Conservation (phyloP, 2,797 vertebrate genomes). For the Tachyglossus aculeatus region DNA sequence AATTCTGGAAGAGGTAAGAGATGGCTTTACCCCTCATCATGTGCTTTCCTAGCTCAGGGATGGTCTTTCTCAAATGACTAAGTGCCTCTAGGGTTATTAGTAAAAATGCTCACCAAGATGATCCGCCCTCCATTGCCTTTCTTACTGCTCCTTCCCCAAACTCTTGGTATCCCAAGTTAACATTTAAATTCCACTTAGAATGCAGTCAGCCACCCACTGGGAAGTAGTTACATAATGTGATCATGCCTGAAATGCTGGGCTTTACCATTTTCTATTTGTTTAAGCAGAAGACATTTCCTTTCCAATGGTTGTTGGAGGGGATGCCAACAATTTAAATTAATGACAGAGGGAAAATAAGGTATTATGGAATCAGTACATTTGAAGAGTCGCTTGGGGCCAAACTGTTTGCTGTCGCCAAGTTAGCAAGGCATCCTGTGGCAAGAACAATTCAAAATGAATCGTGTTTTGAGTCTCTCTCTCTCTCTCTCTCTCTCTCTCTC, state of each 20-base stretch:
- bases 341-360: background rate
- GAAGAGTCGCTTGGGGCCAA: background rate
- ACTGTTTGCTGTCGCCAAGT: background rate
- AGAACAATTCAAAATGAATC: background rate
- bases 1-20: background rate
- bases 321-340: background rate
- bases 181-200: no score
- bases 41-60: background rate
- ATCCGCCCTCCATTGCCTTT: no score
- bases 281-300: slow-evolving; percentile 7
- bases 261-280: background rate
- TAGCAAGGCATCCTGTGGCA: background rate
- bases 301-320: background rate
- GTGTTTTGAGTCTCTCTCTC: no score
- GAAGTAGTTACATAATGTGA: no score
- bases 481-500: no score
- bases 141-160: no score
- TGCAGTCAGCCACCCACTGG: no score
- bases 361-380: background rate
- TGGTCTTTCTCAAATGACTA: background rate
- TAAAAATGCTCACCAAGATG: no score
- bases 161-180: no score
- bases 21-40: background rate
- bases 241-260: background rate
- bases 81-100: background rate